phyloP scores from a whole-genome alignment of 2,113 vertebrate genomes.

The Python bivittatus region DNA sequence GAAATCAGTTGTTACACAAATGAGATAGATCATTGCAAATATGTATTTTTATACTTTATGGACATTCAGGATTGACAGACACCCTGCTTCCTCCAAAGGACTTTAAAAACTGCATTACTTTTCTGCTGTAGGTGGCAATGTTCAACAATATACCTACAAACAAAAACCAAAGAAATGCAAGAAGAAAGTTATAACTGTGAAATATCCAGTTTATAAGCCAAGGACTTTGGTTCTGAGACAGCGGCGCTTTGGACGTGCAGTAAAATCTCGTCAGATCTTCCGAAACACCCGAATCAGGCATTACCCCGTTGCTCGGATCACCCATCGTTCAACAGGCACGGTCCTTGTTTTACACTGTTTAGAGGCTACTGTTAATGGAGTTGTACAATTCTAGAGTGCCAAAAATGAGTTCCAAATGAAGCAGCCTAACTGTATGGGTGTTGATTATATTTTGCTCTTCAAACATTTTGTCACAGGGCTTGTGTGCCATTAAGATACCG shows the following conservation, averaged over 20 bases:
- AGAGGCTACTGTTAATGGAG: not conserved
- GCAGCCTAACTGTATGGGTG: not conserved
- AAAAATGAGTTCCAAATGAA: not conserved
- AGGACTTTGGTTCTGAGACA: slow-evolving; percentile 56
- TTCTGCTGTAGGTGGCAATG: slow-evolving; percentile 76
- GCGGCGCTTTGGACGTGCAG: slow-evolving; percentile 67
- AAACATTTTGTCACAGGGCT: not conserved
- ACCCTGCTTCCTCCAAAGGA: not conserved
- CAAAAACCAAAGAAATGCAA: slow-evolving; percentile 76
- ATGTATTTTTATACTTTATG: too few relatives aligned
- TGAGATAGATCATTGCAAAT: too few relatives aligned
- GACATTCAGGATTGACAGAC: too few relatives aligned
- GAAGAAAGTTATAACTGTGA: slow-evolving; percentile 56
- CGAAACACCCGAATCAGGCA: slow-evolving; percentile 65
- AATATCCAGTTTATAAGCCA: slow-evolving; percentile 61
- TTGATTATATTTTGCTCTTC: not conserved
- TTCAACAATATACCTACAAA: slow-evolving; percentile 90
- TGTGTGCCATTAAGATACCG: rapidly evolving
- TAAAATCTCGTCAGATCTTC: slow-evolving; percentile 27
- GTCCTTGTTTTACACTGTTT: not conserved
- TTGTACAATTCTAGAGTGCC: not conserved
- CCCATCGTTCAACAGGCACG: not conserved
- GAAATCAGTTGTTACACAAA: not conserved
- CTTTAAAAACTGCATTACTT: not conserved
- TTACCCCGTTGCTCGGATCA: slow-evolving; percentile 36